These are phyloP conservation scores for Epirrhoe alternata DNA, from an alignment of 2,888 invertebrate species.

Conservation along the genomic window DNA sequence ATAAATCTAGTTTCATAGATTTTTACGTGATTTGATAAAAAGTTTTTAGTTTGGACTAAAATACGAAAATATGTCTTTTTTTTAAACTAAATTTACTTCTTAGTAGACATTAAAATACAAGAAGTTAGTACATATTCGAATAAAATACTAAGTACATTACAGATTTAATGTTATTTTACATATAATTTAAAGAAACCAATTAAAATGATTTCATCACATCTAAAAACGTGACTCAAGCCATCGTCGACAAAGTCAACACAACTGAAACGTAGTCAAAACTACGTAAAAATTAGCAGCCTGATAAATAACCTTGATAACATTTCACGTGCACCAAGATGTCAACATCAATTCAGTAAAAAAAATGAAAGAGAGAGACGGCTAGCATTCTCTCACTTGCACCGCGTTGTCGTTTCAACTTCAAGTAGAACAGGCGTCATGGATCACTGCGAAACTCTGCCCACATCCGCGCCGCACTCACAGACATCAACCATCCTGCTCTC, in stretches of 20 bases:
- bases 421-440: constrained; percentile 77
- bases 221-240: neutral
- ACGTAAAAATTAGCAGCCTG: constrained; percentile 54
- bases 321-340: constrained; percentile 57
- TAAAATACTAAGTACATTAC: too few relatives aligned
- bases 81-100: too few relatives aligned
- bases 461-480: constrained; percentile 54
- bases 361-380: constrained; percentile 66
- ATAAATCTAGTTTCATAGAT: neutral
- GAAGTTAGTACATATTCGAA: too few relatives aligned
- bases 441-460: constrained; percentile 78
- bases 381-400: constrained; percentile 48
- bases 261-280: constrained; percentile 39
- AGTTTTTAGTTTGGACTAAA: too few relatives aligned
- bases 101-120: too few relatives aligned
- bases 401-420: constrained; percentile 74
- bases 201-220: neutral
- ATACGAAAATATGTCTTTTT: too few relatives aligned
- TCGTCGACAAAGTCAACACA: constrained; percentile 7
- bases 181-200: neutral
- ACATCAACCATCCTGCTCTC: constrained; percentile 62
- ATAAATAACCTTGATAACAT: constrained; percentile 62
- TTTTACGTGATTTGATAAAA: too few relatives aligned
- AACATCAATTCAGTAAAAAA: constrained; percentile 64
- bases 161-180: too few relatives aligned